phyloP scores from a whole-genome alignment of 2,113 vertebrate species.

The Macrotis lagotis region DNA sequence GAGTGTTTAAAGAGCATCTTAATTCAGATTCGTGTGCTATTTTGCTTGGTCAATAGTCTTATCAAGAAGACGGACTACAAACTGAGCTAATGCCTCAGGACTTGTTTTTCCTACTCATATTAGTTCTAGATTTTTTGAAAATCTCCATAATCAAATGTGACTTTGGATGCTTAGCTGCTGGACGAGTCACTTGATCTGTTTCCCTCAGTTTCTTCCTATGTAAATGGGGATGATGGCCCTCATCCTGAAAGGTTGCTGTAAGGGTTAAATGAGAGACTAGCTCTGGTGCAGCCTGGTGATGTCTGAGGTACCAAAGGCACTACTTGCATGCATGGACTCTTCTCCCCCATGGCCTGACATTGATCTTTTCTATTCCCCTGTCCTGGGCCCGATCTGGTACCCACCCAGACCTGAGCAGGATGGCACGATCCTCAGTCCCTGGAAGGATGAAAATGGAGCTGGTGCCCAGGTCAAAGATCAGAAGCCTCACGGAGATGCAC shows the following conservation, averaged over 20 bases:
- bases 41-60: not conserved
- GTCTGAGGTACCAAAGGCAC: not conserved
- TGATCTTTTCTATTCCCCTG: not conserved
- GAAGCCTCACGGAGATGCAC: accelerated
- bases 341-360: not conserved
- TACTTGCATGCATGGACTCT: not conserved
- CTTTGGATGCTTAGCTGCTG: not conserved
- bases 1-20: not conserved
- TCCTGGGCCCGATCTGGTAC: not conserved
- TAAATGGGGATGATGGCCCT: not conserved
- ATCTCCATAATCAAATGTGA: not conserved
- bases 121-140: not conserved
- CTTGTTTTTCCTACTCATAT: not conserved
- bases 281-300: accelerated
- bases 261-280: not conserved
- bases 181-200: not conserved
- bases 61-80: not conserved
- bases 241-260: not conserved
- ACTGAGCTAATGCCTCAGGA: not conserved
- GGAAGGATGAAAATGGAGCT: not conserved
- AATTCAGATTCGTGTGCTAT: not conserved
- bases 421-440: not conserved
- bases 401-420: not conserved
- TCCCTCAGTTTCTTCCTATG: not conserved
- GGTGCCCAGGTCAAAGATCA: not conserved